Base-by-base conservation (phyloP, 1,140 invertebrate species). In the Coptotermes formosanus region DNA sequence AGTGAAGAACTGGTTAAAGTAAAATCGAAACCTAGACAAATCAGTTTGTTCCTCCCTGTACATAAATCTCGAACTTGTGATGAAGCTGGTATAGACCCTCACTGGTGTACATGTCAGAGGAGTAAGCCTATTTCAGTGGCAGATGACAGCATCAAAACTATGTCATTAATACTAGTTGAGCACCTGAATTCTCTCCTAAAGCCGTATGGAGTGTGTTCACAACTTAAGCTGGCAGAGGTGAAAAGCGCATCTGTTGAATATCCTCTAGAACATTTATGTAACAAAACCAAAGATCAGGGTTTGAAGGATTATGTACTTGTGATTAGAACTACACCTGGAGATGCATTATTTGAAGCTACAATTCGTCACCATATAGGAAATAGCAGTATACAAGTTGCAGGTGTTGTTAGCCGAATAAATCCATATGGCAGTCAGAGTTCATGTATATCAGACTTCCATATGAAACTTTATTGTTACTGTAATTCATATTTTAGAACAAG, bases 31-130 rank as follows among this genome's bases (percentile, higher is more conserved):
- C 89, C 91, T 0, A 91, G 94, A 82, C 94, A 95, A 6, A 95
- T 96, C 25, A 97, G 96, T 89, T 92, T 96, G 85, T 97, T 97
- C 89, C 89, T 94, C 8, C 92, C 94, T 0, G 93, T 98, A 75
- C 93, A 95, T 0, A 90, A 90, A n/a, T 92, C 93, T 75, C 91
- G 97, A 19, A 97, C 94, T 0, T 98, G 97, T 90, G 90, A 92
- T 45, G 91, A 92, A 83, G 96, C 97, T 0, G 93, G 92, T 0
- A 97, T 98, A 69, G 93, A 94, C 1, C 93, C 94, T 52, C 95
- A 97, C 88, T 98, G 95, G 94, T 98, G 97, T 89, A 95, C 95
- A 25, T 98, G 97, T 88, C 94, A 96, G 87, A 92, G 92, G 85
- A 93, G 92, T 19, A 89, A 90, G 81, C 2, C 55, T n/a, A 6